A percentile compares a stretch with the other conserved stretches of the same genome.
Conservation (phyloP, 2,113 vertebrate genomes). For the Echinops telfairi region DNA sequence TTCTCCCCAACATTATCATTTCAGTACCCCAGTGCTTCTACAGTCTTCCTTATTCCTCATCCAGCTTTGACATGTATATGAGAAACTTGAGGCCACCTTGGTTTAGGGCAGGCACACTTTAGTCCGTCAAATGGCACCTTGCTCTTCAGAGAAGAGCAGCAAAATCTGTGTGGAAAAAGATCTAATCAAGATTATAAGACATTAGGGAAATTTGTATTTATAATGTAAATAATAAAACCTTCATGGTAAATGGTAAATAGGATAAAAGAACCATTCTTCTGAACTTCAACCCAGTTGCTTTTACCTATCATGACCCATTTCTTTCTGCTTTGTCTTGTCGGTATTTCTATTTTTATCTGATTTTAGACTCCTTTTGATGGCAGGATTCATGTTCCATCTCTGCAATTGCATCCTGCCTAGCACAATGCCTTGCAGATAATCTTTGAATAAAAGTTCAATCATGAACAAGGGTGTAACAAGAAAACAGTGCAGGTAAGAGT, state of each 20-base stretch:
- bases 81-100: no score
- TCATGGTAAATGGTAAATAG: neutral
- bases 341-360: neutral
- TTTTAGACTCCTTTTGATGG: neutral
- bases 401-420: neutral
- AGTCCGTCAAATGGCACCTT: no score
- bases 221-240: neutral
- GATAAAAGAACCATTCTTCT: neutral
- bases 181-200: neutral
- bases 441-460: neutral
- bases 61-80: no score
- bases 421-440: neutral
- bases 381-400: neutral
- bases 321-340: conserved; percentile 19
- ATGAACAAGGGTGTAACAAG: conserved; percentile 17
- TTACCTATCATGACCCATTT: neutral
- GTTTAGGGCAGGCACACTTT: no score
- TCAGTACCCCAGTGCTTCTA: no score
- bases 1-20: no score
- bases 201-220: neutral
- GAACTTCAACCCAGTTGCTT: conserved; percentile 34
- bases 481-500: neutral
- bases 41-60: no score
- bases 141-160: neutral
- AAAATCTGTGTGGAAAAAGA: conserved; percentile 12